These are phyloP conservation scores for Emydocephalus ijimae DNA, from an alignment of 2,113 vertebrate genomes.

Conservation along the genomic window DNA sequence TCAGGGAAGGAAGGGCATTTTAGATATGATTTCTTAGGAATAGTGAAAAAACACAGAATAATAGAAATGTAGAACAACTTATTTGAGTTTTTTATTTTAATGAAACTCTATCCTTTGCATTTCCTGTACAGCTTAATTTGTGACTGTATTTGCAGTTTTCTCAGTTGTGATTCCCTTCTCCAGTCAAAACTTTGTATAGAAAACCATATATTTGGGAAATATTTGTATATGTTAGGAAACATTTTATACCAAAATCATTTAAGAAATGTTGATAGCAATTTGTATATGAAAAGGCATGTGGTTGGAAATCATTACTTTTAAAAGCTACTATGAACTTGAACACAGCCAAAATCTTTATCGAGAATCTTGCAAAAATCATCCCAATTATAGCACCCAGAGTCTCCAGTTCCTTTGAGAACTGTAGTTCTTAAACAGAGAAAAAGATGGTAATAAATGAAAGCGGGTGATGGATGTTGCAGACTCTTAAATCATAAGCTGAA, in stretches of 20 bases:
- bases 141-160: not conserved
- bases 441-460: conserved; percentile 16
- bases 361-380: not conserved
- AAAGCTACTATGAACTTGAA: not conserved
- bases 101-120: not conserved
- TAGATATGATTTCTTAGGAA: not conserved
- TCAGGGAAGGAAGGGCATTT: not conserved
- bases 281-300: not conserved
- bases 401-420: not conserved
- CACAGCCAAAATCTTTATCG: not conserved
- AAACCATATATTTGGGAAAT: not conserved
- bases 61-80: not conserved
- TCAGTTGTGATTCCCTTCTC: not conserved
- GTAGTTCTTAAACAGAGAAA: not conserved
- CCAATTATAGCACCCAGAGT: not conserved
- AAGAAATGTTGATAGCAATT: not conserved
- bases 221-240: not conserved
- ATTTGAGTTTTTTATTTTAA: not conserved
- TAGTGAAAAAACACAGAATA: not conserved
- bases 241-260: not conserved
- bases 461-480: not conserved
- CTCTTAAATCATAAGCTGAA: not conserved
- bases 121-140: not conserved
- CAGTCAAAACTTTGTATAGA: not conserved
- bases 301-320: not conserved